Base-by-base conservation (phyloP, 2,113 vertebrate species). In the Onychorhynchus coronatus region DNA sequence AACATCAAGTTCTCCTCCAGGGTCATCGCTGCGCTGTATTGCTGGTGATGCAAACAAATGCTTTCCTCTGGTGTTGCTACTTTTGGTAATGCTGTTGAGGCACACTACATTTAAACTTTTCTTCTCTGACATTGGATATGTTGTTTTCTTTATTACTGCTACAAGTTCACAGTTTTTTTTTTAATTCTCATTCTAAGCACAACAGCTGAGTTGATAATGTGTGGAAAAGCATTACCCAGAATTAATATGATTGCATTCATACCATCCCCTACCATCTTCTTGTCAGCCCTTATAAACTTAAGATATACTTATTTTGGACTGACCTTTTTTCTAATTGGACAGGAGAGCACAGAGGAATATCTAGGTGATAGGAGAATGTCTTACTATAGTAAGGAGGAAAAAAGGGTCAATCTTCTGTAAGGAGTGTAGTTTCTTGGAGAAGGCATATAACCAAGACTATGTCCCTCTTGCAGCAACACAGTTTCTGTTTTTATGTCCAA, bases 321-420 rank as follows among this genome's bases (percentile, higher is more conserved):
- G 88, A 93, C 81, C 67, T 97, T 96, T 95, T 58, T 63, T 91
- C 30, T 91, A 91, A 96, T 88, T 96, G 78, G 47, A 47, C 23
- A 70, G 19, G 30, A 88, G 30, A 76, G 33, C 30, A 46, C 31
- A 61, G 50, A 85, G 37, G 66, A 91, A 62, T 70, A 61, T 49
- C 49, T 56, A 53, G 49, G 41, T 75, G 22, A 37, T 85, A 61
- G 58, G 82, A 85, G 44, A 95, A 81, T 87, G 23, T 12, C 31
- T 75, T 71, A n/a, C 30, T 14, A 14, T 14, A 9, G 8, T 33
- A 55, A 22, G 8, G 6, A 17, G 47, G 9, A 25, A 61, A 79
- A 74, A 44, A 14, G 7, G 12, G 21, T 16, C 15, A 58, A 24
- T 49, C 14, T 75, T 88, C 31, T 62, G 3, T 53, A 83, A 52